Conservation (phyloP, 2,888 invertebrate genomes). For the Archaeoteleia sp. region DNA sequence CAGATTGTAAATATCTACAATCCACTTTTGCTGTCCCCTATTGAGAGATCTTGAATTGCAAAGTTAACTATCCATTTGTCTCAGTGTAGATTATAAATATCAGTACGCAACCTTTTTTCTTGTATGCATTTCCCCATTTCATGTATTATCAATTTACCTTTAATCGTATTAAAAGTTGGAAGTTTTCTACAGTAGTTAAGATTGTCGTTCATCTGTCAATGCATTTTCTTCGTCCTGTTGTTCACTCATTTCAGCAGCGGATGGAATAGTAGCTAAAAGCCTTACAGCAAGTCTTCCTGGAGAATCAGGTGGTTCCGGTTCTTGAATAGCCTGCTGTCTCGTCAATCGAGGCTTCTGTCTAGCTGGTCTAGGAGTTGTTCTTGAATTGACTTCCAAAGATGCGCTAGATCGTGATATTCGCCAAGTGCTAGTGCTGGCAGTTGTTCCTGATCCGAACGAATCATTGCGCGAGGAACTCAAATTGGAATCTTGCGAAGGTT, state of each 20-base stretch:
- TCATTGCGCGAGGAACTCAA: conserved; percentile 93
- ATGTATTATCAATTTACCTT: not conserved
- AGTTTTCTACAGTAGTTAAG: conserved; percentile 9
- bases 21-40: too few relatives aligned
- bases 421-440: conserved; percentile 93
- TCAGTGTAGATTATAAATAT: too few relatives aligned
- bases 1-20: too few relatives aligned
- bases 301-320: conserved; percentile 82
- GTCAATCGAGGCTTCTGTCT: conserved; percentile 84
- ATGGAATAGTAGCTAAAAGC: conserved; percentile 84
- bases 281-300: conserved; percentile 78
- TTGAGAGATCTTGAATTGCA: too few relatives aligned
- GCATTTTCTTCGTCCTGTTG: conserved; percentile 78
- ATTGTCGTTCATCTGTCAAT: conserved; percentile 40
- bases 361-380: conserved; percentile 65
- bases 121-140: too few relatives aligned
- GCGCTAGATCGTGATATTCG: conserved; percentile 90
- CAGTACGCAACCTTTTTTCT: too few relatives aligned
- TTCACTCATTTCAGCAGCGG: conserved; percentile 83
- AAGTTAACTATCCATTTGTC: too few relatives aligned
- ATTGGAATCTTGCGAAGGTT: conserved; percentile 94
- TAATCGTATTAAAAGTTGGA: not conserved
- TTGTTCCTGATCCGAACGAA: conserved; percentile 91
- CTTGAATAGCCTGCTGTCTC: conserved; percentile 87
- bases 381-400: conserved; percentile 76